Evolutionary conservation across 2,113 vertebrate species (phyloP).

Genomic region (Chinchilla lanigera): DNA sequence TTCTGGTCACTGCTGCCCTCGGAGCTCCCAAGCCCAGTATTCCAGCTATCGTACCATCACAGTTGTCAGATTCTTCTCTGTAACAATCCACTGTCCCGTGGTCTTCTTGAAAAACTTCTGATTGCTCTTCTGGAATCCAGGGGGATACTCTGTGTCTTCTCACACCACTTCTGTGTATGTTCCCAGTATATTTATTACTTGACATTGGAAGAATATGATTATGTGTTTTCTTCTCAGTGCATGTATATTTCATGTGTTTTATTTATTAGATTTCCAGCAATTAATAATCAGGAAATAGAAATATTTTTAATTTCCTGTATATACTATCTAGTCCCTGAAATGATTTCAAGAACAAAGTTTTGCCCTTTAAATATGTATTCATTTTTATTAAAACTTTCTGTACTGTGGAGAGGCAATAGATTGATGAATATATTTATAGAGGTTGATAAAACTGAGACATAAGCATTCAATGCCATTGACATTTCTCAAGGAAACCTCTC

Average conservation of each 20-base stretch:
- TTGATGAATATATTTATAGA: neutral
- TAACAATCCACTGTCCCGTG: neutral
- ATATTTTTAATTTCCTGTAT: neutral
- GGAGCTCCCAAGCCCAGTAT: neutral
- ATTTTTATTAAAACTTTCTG: neutral
- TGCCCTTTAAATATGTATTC: neutral
- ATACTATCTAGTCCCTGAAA: neutral
- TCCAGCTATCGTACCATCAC: neutral
- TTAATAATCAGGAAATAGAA: slow-evolving; percentile 11
- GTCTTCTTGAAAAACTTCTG: neutral
- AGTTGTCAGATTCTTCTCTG: neutral
- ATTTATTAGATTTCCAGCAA: neutral
- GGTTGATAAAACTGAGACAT: neutral
- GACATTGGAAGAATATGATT: neutral
- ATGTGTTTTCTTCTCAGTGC: neutral
- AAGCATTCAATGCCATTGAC: neutral
- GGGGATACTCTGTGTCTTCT: neutral
- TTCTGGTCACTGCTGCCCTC: neutral
- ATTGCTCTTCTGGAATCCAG: neutral
- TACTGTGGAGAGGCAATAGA: neutral
- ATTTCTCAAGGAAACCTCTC: slow-evolving; percentile 25
- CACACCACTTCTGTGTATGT: neutral
- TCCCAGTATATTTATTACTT: neutral
- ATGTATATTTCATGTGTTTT: neutral
- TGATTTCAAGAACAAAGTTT: neutral